Evolutionary conservation across 2,113 vertebrate species (phyloP), one percentile per base, ranked within the genome.

Genomic region (Ardeotis arabs): DNA sequence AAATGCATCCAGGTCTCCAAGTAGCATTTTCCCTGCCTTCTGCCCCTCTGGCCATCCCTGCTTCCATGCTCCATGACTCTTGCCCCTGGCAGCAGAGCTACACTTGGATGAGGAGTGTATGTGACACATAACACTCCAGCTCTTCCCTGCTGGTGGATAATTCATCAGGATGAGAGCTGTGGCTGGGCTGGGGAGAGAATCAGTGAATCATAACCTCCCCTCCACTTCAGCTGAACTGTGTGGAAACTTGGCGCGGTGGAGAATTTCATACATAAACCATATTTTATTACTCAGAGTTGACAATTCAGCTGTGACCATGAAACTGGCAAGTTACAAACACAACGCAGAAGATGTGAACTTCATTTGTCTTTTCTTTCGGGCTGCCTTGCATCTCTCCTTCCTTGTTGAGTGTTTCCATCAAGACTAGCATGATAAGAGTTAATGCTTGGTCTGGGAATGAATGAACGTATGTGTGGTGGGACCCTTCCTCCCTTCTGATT

Each of bases 211-310:
- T 56, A 91, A 37, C 56, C 3, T 47, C 37, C 33, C 41, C 52
- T 94, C 29, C 49, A 50, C 66, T 87, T 94, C 83, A 95, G 69
- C 53, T 93, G 69, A 93, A 89, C 80, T 82, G 41, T 79, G 62
- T 64, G 77, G 89, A 96, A 93, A 95, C 58, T 91, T 95, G 95
- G 77, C 94, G 29, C 41, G 12, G 47, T 75, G 59, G 66, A 59
- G n/a, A 89, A 87, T 87, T 70, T 84, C 33, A 49, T 69, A 72
- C 31, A 59, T 89, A 87, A 94, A 76, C 80, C 39, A 18, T 66
- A 73, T 89, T 94, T 95, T 91, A 89, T 87, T 95, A 76, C 37
- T 84, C 87, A 45, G 68, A 95, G 44, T 72, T 95, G 95, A 69
- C 77, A 95, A 35, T 70, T 91, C 70, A 89, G 23, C 89, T 91